Percentiles rank a stretch among this genome's conserved stretches.
Conservation (phyloP, 2,113 vertebrate species). For the Poeciliopsis prolifica region DNA sequence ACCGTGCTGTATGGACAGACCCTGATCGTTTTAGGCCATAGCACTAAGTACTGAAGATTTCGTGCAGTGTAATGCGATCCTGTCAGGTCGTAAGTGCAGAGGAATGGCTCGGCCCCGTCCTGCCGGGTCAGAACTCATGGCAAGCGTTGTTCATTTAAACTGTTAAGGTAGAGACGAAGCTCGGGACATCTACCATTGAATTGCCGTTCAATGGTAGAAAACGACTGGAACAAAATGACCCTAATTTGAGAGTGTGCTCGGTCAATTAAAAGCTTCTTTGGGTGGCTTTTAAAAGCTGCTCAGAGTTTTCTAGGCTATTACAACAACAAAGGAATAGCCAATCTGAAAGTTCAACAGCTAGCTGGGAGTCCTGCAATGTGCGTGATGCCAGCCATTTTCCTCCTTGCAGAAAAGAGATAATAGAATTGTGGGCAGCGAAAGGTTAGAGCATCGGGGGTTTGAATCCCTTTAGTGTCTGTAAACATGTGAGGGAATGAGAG, state of each 20-base stretch:
- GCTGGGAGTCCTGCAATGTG: not conserved
- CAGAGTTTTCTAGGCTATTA: slow-evolving; percentile 41
- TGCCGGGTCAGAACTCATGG: slow-evolving; percentile 15
- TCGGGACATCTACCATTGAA: slow-evolving; percentile 27
- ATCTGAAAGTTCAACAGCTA: slow-evolving; percentile 23
- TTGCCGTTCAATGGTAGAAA: slow-evolving; percentile 21
- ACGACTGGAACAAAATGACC: slow-evolving; percentile 46
- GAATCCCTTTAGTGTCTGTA: slow-evolving; percentile 29
- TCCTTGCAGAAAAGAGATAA: slow-evolving; percentile 15
- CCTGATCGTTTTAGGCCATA: slow-evolving; percentile 32
- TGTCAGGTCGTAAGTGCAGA: slow-evolving; percentile 28
- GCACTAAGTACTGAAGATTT: slow-evolving; percentile 50
- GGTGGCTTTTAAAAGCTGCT: slow-evolving; percentile 35
- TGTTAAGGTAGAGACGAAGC: slow-evolving; percentile 44
- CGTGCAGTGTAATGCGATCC: slow-evolving; percentile 59
- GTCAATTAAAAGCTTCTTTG: slow-evolving; percentile 52
- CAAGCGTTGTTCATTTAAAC: slow-evolving; percentile 30
- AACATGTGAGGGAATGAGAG: slow-evolving; percentile 30
- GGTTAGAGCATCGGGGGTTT: slow-evolving; percentile 41
- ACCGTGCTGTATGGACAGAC: slow-evolving; percentile 38
- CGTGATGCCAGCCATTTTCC: slow-evolving; percentile 13
- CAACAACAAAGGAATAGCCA: slow-evolving; percentile 30
- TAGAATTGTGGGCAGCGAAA: slow-evolving; percentile 37
- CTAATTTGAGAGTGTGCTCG: slow-evolving; percentile 49
- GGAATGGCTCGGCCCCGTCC: slow-evolving; percentile 30